phyloP scores from a whole-genome alignment of 2,797 vertebrate species.

The Podarcis siculus region DNA sequence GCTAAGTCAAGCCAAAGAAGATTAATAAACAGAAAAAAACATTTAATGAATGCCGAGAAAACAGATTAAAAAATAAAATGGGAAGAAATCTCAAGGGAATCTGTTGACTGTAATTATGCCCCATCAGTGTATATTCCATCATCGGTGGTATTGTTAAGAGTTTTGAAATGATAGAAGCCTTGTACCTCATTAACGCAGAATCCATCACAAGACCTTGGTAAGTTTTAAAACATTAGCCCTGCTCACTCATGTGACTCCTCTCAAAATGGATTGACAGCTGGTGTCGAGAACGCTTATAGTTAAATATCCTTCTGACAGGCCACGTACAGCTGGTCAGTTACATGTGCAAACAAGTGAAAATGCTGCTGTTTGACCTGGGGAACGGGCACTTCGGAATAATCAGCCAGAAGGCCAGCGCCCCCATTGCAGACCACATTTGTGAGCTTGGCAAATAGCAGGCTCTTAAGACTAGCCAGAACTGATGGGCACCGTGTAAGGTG shows the following conservation, averaged over 20 bases:
- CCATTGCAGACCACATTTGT: constrained; percentile 60
- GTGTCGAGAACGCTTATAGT: constrained; percentile 38
- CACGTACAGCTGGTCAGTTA: constrained; percentile 51
- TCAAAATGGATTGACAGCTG: constrained; percentile 50
- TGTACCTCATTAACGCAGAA: constrained; percentile 38
- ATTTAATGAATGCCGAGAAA: background rate
- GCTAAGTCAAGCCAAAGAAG: background rate
- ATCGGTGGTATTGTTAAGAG: background rate
- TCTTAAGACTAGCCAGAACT: constrained; percentile 67
- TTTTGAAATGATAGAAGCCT: constrained; percentile 32
- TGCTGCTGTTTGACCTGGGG: constrained; percentile 33
- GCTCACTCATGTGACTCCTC: constrained; percentile 23
- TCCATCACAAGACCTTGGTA: constrained; percentile 34
- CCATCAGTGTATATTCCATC: constrained; percentile 20
- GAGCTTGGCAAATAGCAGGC: constrained; percentile 70
- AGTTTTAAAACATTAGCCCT: constrained; percentile 46
- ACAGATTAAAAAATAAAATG: background rate
- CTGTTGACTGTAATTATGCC: background rate
- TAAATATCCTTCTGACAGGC: constrained; percentile 38
- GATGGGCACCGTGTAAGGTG: constrained; percentile 57
- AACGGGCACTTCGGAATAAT: constrained; percentile 71
- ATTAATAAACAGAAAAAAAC: background rate
- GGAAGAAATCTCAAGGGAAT: background rate
- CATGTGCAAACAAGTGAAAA: constrained; percentile 45
- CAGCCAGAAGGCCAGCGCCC: constrained; percentile 50